Evolutionary conservation across 2,888 invertebrate species (phyloP), one percentile per base, ranked within the genome.

Genomic region (Nomada ferruginata): DNA sequence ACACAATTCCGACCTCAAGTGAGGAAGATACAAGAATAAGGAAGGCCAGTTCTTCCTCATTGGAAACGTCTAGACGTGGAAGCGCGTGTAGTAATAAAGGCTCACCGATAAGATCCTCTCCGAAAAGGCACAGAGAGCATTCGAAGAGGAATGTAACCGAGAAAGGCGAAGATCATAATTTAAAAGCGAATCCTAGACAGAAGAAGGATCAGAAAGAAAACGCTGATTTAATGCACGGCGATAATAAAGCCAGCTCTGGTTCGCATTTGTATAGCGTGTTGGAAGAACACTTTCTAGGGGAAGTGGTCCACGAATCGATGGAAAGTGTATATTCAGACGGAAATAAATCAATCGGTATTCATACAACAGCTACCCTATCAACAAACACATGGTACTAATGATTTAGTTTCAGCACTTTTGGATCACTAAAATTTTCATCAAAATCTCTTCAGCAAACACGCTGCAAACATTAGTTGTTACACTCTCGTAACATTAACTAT

Each of bases 251-350:
- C 55, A 92, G 90, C 84, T 91, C 93, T 29, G 92, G 92, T 42
- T 92, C 94, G 20, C 88, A 92, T 57, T 89, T 94, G n/a, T 94
- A 93, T 85, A 91, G 93, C 76, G 93, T 94, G 9, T 90, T 94
- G 83, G 94, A 94, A 79, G 93, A 93, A 75, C 92, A 92, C 59
- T 92, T 91, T 26, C 89, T 93, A 26, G 93, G 93, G 63, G 94
- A 94, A 75, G 86, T 89, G 36, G 85, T 91, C 72, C 86, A 89
- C 68, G 91, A 91, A 64, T 87, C 90, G 18, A 83, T 90, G 75
- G 93, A 92, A 79, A 92, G 89, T 89, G 87, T 91, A 79, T 91
- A 91, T 87, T 83, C 85, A 76, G 90, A 87, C 60, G 85, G 81
- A 66, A 85, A 86, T 79, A 88, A 87, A 80, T 89, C 91, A 53